Base-by-base conservation (phyloP, 2,888 invertebrate species). In the Flabesymbios commensalis region DNA sequence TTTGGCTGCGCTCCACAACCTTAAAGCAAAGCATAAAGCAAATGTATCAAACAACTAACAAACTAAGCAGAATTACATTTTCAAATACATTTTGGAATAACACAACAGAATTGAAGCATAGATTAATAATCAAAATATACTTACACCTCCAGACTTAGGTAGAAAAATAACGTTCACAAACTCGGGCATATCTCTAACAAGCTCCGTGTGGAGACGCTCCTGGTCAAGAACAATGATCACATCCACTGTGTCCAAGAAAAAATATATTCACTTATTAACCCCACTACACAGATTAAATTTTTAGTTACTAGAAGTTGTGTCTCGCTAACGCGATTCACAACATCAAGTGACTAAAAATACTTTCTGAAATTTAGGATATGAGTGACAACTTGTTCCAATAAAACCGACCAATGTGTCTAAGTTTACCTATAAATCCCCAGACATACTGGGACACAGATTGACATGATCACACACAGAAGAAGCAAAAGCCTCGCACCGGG, bases 131-230 rank as follows among this genome's bases (percentile, higher is more conserved):
- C 14, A 10, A 47, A 3, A n/a, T 2, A 31, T 43, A 71, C 82
- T 86, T 81, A 93, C 97, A 43, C 99, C 99, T 29, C 97, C 97
- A 79, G 96, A 96, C 84, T 98, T 99, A 0, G 95, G 95, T 65
- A 93, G 83, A 72, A 93, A 89, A 0, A 95, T 90, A 1, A 98
- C 92, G 85, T 93, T 92, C 7, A 97, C 94, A 83, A 93, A 93
- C 65, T 88, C 88, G 0, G 97, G 96, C 87, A 98, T 90, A 81
- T 98, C 98, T 49, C 94, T 85, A 57, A 92, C 90, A 49, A 99
- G 85, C 83, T 98, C 96, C 78, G 93, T 96, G 83, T 94, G 97
- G 0, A 99, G 85, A 69, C 97, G 87, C 82, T 99, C 98, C 80
- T 98, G 96, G 82, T 98, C 98, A 66, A 99, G 81, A 0, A 98